Percentiles rank a stretch among this genome's conserved stretches.
Conservation (phyloP, 2,113 vertebrate species). For the Chloebia gouldiae region DNA sequence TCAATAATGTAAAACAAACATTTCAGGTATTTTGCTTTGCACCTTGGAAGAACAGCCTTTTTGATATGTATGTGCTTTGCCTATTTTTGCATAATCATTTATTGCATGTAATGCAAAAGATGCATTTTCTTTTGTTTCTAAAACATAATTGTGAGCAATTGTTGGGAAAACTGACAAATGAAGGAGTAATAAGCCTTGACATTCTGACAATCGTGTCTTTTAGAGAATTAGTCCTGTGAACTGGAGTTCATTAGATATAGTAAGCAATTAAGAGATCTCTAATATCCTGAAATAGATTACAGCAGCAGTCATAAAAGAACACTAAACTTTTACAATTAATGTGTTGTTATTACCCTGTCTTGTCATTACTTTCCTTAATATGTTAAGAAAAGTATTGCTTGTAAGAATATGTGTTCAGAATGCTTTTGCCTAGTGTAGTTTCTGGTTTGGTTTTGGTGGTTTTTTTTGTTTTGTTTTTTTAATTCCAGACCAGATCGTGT, state of each 20-base stretch:
- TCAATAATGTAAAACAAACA: not conserved
- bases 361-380: not conserved
- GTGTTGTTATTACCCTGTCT: not conserved
- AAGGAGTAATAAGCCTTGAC: constrained; percentile 6
- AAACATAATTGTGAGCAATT: not conserved
- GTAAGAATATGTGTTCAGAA: not conserved
- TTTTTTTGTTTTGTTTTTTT: not conserved
- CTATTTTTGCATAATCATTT: not conserved
- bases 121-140: not conserved
- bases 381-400: not conserved
- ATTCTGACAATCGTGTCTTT: not conserved
- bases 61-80: rapidly evolving
- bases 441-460: not conserved
- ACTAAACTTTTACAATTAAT: not conserved
- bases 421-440: not conserved
- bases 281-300: not conserved
- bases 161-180: not conserved
- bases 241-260: not conserved
- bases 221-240: not conserved
- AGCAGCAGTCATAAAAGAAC: not conserved
- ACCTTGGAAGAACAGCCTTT: not conserved
- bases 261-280: not conserved
- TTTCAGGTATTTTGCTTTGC: not conserved
- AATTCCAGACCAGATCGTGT: not conserved
- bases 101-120: rapidly evolving